phyloP scores from a whole-genome alignment of 35 echinoderm and acorn worm species.

The Ptychodera flava region DNA sequence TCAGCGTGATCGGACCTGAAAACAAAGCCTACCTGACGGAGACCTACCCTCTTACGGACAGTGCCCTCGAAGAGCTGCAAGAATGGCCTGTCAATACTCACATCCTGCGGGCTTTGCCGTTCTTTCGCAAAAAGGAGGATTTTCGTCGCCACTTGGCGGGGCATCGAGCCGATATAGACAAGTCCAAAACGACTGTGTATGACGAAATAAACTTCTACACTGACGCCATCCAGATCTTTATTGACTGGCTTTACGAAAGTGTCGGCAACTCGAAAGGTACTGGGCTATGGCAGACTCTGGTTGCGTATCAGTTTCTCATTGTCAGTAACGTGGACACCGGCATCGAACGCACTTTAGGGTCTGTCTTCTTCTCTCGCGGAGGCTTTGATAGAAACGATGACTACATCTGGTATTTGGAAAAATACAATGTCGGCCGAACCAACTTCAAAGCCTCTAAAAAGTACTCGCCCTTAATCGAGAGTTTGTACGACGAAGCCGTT shows the following conservation, averaged over 20 bases:
- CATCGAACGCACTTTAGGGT: constrained; percentile 65
- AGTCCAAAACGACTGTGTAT: constrained; percentile 55
- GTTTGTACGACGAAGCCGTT: constrained; percentile 25
- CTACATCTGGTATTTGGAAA: constrained; percentile 58
- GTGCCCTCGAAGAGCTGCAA: constrained; percentile 47
- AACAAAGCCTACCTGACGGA: constrained; percentile 53
- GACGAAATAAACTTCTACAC: constrained; percentile 66
- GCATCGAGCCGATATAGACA: constrained; percentile 35
- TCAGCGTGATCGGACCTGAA: constrained; percentile 55
- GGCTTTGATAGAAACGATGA: constrained; percentile 55
- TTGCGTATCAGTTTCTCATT: constrained; percentile 69
- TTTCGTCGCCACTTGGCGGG: constrained; percentile 45
- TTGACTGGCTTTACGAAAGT: constrained; percentile 75
- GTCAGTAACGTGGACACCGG: constrained; percentile 68
- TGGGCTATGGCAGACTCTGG: constrained; percentile 57
- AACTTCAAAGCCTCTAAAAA: constrained; percentile 55
- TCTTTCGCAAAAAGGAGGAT: constrained; percentile 62
- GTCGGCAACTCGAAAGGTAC: constrained; percentile 62
- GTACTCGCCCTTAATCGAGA: constrained; percentile 41
- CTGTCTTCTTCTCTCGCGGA: constrained; percentile 47
- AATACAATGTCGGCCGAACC: constrained; percentile 51
- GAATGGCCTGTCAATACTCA: constrained; percentile 61
- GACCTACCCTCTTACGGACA: constrained; percentile 49
- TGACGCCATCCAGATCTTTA: constrained; percentile 58
- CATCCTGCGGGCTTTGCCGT: constrained; percentile 46